phyloP scores from a whole-genome alignment of 2,888 invertebrate species.

The Tinea pellionella region DNA sequence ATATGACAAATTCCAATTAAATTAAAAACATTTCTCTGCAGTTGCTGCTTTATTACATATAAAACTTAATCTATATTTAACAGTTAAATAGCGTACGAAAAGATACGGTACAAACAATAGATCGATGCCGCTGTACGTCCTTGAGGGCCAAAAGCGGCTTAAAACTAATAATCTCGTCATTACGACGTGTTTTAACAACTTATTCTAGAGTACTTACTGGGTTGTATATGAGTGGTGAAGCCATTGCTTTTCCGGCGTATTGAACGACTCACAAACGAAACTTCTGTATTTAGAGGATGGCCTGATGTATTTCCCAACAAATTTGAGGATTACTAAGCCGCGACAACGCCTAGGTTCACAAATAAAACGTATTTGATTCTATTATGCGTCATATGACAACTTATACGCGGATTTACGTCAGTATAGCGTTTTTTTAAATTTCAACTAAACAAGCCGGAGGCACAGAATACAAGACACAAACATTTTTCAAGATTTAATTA shows the following conservation, averaged over 20 bases:
- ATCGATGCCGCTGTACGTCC: not conserved
- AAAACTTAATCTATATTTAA: not conserved
- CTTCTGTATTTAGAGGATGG: not conserved
- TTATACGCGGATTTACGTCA: not conserved
- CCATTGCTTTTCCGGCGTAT: conserved; percentile 29
- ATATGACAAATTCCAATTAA: too few relatives aligned
- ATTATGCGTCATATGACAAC: conserved; percentile 37
- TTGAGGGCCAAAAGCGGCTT: not conserved
- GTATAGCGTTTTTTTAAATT: not conserved
- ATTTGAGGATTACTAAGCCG: not conserved
- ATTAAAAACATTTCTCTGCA: not conserved
- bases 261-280: not conserved
- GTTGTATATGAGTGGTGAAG: conserved; percentile 47
- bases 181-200: not conserved
- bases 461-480: not conserved
- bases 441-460: not conserved
- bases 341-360: not conserved
- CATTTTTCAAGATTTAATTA: not conserved
- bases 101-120: not conserved
- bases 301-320: not conserved
- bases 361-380: conserved; percentile 1
- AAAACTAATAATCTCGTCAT: not conserved
- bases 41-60: not conserved
- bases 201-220: conserved; percentile 38
- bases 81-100: not conserved